Evolutionary conservation across 2,888 invertebrate genomes (phyloP).

Genomic region (Drosophila mimica): DNA sequence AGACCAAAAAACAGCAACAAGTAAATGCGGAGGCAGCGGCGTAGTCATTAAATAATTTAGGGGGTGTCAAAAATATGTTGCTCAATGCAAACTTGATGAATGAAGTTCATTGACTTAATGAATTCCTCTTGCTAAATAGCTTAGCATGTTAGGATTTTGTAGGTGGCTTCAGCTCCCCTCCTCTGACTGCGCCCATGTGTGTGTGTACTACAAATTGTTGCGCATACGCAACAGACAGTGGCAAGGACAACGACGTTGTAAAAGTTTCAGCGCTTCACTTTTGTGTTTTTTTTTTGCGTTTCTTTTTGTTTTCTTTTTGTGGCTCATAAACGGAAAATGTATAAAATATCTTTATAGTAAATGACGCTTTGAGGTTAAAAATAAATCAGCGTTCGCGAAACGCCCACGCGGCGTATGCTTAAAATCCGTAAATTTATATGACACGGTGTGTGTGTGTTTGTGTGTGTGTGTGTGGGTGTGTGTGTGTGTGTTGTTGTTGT

Average conservation of each 20-base stretch:
- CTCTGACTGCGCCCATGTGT: not conserved
- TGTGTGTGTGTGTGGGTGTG: constrained; percentile 20
- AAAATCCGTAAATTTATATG: constrained; percentile 56
- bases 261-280: constrained; percentile 42
- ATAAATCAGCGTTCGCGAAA: constrained; percentile 60
- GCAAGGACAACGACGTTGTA: constrained; percentile 37
- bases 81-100: not conserved
- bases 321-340: constrained; percentile 60
- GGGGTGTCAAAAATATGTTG: not conserved
- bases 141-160: not conserved
- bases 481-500: constrained; percentile 28
- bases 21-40: constrained; percentile 40
- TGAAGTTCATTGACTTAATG: not conserved
- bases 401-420: constrained; percentile 63
- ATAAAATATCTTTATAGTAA: constrained; percentile 70
- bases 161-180: no score
- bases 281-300: constrained; percentile 12
- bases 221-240: constrained; percentile 68
- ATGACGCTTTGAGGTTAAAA: constrained; percentile 78
- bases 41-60: not conserved
- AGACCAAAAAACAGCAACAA: constrained; percentile 59
- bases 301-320: constrained; percentile 54
- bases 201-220: constrained; percentile 64
- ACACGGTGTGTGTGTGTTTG: constrained; percentile 17
- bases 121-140: not conserved